A percentile compares a stretch with the other conserved stretches of the same genome.
These are phyloP conservation scores for Todiramphus saurophagus DNA, from an alignment of 2,113 vertebrate genomes.

Conservation along the genomic window DNA sequence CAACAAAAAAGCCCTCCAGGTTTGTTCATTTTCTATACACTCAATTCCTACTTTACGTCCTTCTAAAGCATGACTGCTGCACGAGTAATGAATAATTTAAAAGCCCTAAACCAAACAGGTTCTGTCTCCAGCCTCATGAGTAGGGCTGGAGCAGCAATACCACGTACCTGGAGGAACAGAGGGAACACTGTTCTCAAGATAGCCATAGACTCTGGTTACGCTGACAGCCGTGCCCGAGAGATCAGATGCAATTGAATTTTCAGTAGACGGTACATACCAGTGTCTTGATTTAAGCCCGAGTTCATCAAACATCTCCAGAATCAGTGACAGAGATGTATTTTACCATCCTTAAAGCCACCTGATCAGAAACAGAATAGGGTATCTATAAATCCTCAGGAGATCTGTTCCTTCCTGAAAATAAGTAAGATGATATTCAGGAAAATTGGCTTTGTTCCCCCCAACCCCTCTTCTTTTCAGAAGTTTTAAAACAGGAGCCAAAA, in stretches of 20 bases:
- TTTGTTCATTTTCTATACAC: background rate
- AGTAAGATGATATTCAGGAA: background rate
- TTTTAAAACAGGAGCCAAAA: background rate
- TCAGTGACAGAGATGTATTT: background rate
- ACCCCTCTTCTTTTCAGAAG: background rate
- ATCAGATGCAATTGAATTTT: background rate
- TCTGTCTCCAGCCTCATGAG: background rate
- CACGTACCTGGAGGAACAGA: background rate
- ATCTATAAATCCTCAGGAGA: background rate
- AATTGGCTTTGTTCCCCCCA: background rate
- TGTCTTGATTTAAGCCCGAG: background rate
- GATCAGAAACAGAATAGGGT: background rate
- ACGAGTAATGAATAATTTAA: background rate
- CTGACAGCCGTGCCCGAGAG: background rate
- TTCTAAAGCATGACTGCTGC: background rate
- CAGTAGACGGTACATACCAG: background rate
- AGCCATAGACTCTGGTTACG: background rate
- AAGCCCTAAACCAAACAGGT: background rate
- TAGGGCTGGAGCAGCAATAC: background rate
- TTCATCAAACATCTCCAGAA: background rate
- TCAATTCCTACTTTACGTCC: background rate
- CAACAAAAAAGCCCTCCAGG: background rate
- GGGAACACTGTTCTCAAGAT: background rate
- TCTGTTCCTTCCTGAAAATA: background rate
- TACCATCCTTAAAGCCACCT: background rate